Conservation (phyloP, 2,888 invertebrate genomes). For the Tanaodytes sp. region DNA sequence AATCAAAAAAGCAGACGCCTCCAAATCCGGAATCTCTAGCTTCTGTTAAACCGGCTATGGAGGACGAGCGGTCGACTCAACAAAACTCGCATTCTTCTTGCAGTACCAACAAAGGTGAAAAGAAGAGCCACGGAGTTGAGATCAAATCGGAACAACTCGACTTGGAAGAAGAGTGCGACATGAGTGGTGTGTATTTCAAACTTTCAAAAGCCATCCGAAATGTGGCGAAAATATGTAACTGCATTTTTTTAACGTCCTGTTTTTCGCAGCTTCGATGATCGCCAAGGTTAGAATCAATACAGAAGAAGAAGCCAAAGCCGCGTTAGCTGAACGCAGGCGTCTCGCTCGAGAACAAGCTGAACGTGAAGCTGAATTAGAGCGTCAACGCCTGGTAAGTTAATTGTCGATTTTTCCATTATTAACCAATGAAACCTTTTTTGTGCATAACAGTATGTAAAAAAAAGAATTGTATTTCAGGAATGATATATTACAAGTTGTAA, state of each 20-base stretch:
- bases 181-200: conserved; percentile 75
- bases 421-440: neutral
- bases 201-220: too few species aligned
- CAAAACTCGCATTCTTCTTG: conserved; percentile 45
- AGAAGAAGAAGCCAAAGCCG: conserved; percentile 94
- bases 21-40: conserved; percentile 38
- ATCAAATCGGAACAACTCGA: conserved; percentile 60
- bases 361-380: conserved; percentile 88
- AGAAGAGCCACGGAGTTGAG: conserved; percentile 63
- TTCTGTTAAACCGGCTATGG: conserved; percentile 52
- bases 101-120: conserved; percentile 60
- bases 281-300: conserved; percentile 84
- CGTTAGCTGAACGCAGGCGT: conserved; percentile 89
- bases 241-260: too few species aligned
- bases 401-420: neutral
- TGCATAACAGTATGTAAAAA: too few species aligned
- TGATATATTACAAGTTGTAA: too few species aligned
- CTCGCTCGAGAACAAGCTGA: conserved; percentile 93
- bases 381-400: conserved; percentile 75
- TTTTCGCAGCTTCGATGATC: conserved; percentile 77
- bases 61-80: conserved; percentile 59
- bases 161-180: conserved; percentile 75
- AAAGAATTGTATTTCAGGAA: too few species aligned
- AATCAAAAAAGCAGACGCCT: conserved; percentile 43
- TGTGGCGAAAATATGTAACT: neutral